Evolutionary conservation across 2,888 invertebrate species (phyloP), one percentile per base, ranked within the genome.

Genomic region (Xiphydria camelus): DNA sequence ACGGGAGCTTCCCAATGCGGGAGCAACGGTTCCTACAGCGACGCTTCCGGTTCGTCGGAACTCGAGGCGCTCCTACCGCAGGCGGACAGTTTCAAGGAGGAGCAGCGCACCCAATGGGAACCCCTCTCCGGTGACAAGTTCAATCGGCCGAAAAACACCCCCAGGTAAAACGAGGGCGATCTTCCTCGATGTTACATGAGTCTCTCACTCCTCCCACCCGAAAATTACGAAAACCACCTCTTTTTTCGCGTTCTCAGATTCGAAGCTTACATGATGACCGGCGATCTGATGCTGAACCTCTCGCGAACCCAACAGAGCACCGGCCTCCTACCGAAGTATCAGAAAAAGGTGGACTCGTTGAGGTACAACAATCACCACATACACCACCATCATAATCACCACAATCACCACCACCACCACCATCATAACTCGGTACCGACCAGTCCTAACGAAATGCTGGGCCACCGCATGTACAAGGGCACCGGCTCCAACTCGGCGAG

Each of bases 241-340:
- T n/a, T n/a, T 21, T 12, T 20, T 10, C 23, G 39, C 4, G 19
- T n/a, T 60, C 47, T 73, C 42, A 87, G 91, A 76, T 93, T 91
- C 78, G 94, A 94, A 78, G 91, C 94, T 45, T 96, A 92, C 81
- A 91, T 95, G 87, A 96, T 96, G 96, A 96, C 96, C 20, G 96
- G 96, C 33, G 95, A 96, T 77, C 85, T 94, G 69, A 95, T 96
- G 75, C 83, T 96, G 62, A 94, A 94, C 78, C 84, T 95, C 59
- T 93, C 94, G 49, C 80, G 90, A 61, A 89, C 89, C 47, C 88
- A 89, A 56, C 86, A 86, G 67, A 82, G 82, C 59, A 79, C 81
- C 53, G 80, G 80, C 57, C 77, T 86, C 47, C 74, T 85, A 43
- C 82, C 84, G 41, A 82, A 82, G 64, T 77, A 79, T 55, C 81